These are phyloP conservation scores for Anthonomus grandis DNA, from an alignment of 1,140 invertebrate genomes.

Conservation along the genomic window DNA sequence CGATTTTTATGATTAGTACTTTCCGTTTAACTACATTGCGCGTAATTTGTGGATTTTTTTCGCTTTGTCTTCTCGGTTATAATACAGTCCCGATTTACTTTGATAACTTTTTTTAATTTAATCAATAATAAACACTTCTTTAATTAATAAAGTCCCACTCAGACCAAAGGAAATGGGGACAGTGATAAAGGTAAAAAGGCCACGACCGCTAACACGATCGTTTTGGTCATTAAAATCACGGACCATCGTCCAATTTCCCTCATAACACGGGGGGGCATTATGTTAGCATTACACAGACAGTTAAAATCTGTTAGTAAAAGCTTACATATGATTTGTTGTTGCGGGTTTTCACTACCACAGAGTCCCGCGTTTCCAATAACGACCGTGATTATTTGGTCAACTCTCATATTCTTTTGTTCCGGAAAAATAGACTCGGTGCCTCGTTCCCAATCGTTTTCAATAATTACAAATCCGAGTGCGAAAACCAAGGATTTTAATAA, in stretches of 20 bases:
- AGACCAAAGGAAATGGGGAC: neutral
- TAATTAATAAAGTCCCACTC: too few relatives aligned
- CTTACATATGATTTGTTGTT: slow-evolving; percentile 49
- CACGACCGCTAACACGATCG: slow-evolving; percentile 33
- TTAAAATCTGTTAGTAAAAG: slow-evolving; percentile 49
- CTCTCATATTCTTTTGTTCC: slow-evolving; percentile 31
- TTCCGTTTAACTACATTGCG: slow-evolving; percentile 5
- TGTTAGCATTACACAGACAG: slow-evolving; percentile 48
- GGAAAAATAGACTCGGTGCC: slow-evolving; percentile 21
- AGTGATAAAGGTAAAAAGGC: too few relatives aligned
- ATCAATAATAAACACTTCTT: too few relatives aligned
- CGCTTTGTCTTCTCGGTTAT: too few relatives aligned
- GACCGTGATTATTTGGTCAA: slow-evolving; percentile 29
- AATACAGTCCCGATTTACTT: too few relatives aligned
- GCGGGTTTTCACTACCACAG: slow-evolving; percentile 45
- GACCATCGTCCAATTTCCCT: slow-evolving; percentile 44
- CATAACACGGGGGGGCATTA: slow-evolving; percentile 46
- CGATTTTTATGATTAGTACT: slow-evolving; percentile 11
- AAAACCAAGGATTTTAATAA: slow-evolving; percentile 14
- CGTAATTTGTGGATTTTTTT: slow-evolving; percentile 11
- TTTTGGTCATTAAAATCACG: slow-evolving; percentile 44
- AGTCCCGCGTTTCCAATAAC: slow-evolving; percentile 32
- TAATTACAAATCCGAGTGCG: slow-evolving; percentile 11
- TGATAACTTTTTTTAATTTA: too few relatives aligned
- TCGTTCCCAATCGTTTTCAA: slow-evolving; percentile 11